Base-by-base conservation (phyloP, 2,797 vertebrate species). In the Rhinogobio ventralis region DNA sequence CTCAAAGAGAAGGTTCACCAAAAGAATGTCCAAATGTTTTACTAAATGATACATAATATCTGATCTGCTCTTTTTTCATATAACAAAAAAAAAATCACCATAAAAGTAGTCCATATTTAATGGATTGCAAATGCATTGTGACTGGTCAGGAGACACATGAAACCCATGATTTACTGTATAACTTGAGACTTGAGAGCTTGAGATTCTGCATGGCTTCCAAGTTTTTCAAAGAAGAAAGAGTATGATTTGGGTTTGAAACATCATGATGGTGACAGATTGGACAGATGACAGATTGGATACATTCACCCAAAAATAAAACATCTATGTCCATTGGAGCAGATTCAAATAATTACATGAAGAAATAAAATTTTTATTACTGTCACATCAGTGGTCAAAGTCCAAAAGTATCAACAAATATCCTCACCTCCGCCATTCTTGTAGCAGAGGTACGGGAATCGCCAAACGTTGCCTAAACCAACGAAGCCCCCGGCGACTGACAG, bases 361-460 rank as follows among this genome's bases (percentile, higher is more conserved):
- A 78, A 60, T 45, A 1, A 7, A 0, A 17, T 30, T 66, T 46
- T 66, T 79, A 67, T 39, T 8, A 55, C 28, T 1, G 19, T 45
- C 20, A 30, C 20, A 20, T 51, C 3, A 3, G 46, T 73, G 51
- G 39, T 49, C 57, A 79, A 72, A 51, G 49, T 73, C 39, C 42
- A 42, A 28, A 73, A 49, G 53, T 62, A 60, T 71, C 8, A 36
- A 45, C n/a, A 81, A 51, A 5, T 28, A 10, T 13, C 15, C 96
- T 96, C 67, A 98, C 98, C 98, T 96, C 98, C 98, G 90, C 98
- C 98, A 23, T 99, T 99, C 89, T 99, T 99, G 87, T 99, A 99
- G 97, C 98, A 99, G 96, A 99, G 98, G 95, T 99, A 99, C 3
- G 98, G 98, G 91, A 99, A 99, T 49, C 98, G 96, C 98, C 98